A percentile compares a stretch with the other conserved stretches of the same genome.
These are phyloP conservation scores for Babyrousa celebensis DNA, from an alignment of 2,797 vertebrate genomes.

Conservation along the genomic window DNA sequence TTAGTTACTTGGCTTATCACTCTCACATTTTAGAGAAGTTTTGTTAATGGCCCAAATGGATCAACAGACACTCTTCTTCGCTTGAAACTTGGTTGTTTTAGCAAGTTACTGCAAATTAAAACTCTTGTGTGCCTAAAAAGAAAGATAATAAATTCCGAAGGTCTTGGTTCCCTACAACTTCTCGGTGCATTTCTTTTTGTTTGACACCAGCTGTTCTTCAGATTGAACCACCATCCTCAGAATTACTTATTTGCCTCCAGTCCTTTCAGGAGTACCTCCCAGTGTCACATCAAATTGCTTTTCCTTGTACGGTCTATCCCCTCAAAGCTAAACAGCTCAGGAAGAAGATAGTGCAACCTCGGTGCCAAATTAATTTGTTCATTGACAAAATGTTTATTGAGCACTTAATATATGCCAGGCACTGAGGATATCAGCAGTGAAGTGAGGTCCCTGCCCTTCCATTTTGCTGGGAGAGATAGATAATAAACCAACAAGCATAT, in stretches of 20 bases:
- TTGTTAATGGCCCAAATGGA: constrained; percentile 42
- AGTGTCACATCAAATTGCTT: constrained; percentile 26
- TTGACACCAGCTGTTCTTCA: constrained; percentile 39
- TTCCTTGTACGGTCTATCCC: neutral
- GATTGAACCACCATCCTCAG: neutral
- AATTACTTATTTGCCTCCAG: constrained; percentile 8
- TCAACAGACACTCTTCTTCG: constrained; percentile 41
- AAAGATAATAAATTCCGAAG: constrained; percentile 34
- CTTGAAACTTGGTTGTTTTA: constrained; percentile 25
- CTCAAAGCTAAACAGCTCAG: constrained; percentile 29
- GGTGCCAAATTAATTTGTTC: constrained; percentile 34
- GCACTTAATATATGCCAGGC: neutral
- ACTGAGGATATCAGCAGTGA: neutral
- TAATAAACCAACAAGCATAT: neutral
- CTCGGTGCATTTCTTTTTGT: constrained; percentile 7
- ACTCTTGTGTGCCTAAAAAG: constrained; percentile 1
- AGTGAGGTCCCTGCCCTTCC: neutral
- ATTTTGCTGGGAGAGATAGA: neutral
- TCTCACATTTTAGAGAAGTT: constrained; percentile 52
- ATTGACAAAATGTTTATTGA: constrained; percentile 56
- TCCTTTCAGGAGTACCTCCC: constrained; percentile 10
- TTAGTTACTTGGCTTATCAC: constrained; percentile 27
- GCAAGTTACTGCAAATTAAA: constrained; percentile 39
- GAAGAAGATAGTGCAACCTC: constrained; percentile 44
- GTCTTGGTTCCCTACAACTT: constrained; percentile 11